phyloP scores from a whole-genome alignment of 2,888 invertebrate genomes.

The Labia minor region DNA sequence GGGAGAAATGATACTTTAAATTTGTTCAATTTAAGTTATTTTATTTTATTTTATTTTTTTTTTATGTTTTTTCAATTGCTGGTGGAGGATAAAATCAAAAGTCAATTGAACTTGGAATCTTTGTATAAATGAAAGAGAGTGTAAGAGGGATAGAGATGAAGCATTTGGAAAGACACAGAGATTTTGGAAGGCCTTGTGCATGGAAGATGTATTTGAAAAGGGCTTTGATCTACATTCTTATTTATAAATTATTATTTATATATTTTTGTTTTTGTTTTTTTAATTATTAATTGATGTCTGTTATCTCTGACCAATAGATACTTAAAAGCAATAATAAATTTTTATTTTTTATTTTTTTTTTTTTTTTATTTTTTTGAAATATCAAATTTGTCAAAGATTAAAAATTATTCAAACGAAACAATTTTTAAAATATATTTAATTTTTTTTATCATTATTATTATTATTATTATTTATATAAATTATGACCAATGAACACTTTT shows the following conservation, averaged over 20 bases:
- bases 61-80: no score
- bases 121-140: no score
- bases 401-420: neutral
- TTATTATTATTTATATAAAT: no score
- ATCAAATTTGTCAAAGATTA: neutral
- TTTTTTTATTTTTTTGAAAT: neutral
- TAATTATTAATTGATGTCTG: neutral
- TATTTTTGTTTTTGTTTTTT: no score
- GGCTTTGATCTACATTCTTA: neutral
- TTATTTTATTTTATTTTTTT: no score
- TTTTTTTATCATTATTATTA: neutral
- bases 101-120: no score
- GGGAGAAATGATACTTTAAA: no score
- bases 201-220: neutral
- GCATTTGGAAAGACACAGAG: neutral
- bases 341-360: neutral
- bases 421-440: neutral
- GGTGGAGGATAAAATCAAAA: no score
- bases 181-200: slow-evolving; percentile 8
- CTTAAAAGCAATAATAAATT: neutral
- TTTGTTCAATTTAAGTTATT: no score
- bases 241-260: neutral
- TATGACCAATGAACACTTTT: slow-evolving; percentile 3
- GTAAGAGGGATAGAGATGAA: no score
- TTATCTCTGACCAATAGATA: neutral